phyloP scores from a whole-genome alignment of 2,113 vertebrate species.

The Neomonachus schauinslandi region DNA sequence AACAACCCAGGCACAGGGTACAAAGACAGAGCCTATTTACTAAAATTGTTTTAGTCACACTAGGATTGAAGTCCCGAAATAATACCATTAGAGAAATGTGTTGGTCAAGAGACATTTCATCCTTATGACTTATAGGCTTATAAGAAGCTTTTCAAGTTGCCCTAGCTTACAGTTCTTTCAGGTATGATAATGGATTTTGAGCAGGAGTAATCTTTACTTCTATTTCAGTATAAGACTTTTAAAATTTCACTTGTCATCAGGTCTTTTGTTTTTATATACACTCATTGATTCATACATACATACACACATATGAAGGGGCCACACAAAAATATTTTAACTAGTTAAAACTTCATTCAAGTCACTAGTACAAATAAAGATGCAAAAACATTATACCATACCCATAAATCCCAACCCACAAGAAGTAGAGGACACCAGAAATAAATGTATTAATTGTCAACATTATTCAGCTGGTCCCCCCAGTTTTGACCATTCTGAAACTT shows the following conservation, averaged over 20 bases:
- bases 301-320: background rate
- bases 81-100: background rate
- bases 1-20: background rate
- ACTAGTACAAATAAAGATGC: background rate
- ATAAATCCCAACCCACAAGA: background rate
- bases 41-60: background rate
- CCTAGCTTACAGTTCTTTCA: background rate
- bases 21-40: background rate
- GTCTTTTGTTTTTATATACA: background rate
- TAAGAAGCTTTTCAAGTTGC: background rate
- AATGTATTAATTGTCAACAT: background rate
- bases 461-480: background rate
- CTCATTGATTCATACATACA: background rate
- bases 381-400: background rate
- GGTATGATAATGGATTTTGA: background rate
- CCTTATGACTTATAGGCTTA: background rate
- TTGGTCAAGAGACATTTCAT: background rate
- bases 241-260: background rate
- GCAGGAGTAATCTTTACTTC: background rate
- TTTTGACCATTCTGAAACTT: background rate
- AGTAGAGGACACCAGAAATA: background rate
- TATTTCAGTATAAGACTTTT: background rate
- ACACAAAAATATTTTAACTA: background rate
- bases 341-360: background rate
- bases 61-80: background rate